A percentile compares a stretch with the other conserved stretches of the same genome.
phyloP scores from a whole-genome alignment of 2,797 vertebrate genomes.

The Propithecus deckenii region DNA sequence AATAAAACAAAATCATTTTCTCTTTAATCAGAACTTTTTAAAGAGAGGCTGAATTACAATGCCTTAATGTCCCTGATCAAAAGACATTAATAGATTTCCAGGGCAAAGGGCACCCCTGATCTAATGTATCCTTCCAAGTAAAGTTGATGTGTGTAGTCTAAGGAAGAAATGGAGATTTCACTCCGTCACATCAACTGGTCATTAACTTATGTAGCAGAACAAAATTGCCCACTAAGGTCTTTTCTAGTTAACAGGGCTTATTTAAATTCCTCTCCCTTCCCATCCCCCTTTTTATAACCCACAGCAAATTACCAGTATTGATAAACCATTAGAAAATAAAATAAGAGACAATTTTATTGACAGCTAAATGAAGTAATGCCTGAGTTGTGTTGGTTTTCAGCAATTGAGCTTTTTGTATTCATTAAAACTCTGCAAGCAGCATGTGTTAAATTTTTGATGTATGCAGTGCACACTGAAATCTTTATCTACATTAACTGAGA shows the following conservation, averaged over 20 bases:
- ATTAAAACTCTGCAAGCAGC: slow-evolving; percentile 79
- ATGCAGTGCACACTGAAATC: slow-evolving; percentile 72
- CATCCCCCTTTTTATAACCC: slow-evolving; percentile 79
- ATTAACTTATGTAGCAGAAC: not conserved
- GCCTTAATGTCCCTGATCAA: not conserved
- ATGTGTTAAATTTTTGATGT: slow-evolving; percentile 84
- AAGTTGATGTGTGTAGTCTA: not conserved
- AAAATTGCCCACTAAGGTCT: not conserved
- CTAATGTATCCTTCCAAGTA: not conserved
- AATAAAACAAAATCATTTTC: not conserved
- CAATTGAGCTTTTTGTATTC: slow-evolving; percentile 83
- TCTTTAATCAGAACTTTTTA: not conserved
- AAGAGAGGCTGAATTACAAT: not conserved
- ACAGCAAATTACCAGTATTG: slow-evolving; percentile 83
- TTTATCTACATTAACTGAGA: slow-evolving; percentile 83
- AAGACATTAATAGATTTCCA: not conserved
- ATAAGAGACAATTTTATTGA: slow-evolving; percentile 81
- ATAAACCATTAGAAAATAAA: slow-evolving; percentile 88
- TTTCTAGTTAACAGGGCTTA: slow-evolving; percentile 75
- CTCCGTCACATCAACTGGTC: not conserved
- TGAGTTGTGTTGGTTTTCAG: slow-evolving; percentile 77
- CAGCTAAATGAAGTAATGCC: slow-evolving; percentile 81
- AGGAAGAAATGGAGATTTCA: not conserved
- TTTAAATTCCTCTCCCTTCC: slow-evolving; percentile 74
- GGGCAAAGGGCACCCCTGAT: accelerated